Percentiles rank a stretch among this genome's conserved stretches.
phyloP scores from a whole-genome alignment of 2,797 vertebrate species.

The Iguana delicatissima region DNA sequence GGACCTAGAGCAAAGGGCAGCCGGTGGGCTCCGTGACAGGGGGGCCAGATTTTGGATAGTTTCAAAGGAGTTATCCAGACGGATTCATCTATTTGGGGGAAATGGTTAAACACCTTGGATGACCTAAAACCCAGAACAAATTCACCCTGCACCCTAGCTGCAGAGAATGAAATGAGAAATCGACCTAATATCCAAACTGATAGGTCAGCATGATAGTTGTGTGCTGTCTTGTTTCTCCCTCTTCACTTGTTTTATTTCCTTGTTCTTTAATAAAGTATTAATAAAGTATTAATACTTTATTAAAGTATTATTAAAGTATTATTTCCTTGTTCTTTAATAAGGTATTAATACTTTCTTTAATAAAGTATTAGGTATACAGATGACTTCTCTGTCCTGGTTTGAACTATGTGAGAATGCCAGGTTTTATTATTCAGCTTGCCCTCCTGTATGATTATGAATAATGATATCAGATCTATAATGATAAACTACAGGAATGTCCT shows the following conservation, averaged over 20 bases:
- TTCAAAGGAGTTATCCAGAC: no score
- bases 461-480: not conserved
- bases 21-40: no score
- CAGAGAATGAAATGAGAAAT: not conserved
- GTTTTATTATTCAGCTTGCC: not conserved
- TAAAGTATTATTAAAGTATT: not conserved
- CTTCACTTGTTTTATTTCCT: conserved; percentile 25
- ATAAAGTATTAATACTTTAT: not conserved
- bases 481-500: not conserved
- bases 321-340: not conserved
- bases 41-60: no score
- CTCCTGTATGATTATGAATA: not conserved
- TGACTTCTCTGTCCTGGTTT: not conserved
- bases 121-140: no score
- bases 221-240: conserved; percentile 20
- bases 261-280: not conserved
- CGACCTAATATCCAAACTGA: not conserved
- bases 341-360: not conserved
- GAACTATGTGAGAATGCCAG: conserved; percentile 5
- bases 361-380: not conserved
- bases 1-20: not conserved
- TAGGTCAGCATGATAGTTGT: not conserved
- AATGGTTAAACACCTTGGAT: not conserved
- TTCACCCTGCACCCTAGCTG: fast-evolving
- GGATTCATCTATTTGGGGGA: not conserved